Evolutionary conservation across 2,888 invertebrate species (phyloP).

Genomic region (Agrotis segetum): DNA sequence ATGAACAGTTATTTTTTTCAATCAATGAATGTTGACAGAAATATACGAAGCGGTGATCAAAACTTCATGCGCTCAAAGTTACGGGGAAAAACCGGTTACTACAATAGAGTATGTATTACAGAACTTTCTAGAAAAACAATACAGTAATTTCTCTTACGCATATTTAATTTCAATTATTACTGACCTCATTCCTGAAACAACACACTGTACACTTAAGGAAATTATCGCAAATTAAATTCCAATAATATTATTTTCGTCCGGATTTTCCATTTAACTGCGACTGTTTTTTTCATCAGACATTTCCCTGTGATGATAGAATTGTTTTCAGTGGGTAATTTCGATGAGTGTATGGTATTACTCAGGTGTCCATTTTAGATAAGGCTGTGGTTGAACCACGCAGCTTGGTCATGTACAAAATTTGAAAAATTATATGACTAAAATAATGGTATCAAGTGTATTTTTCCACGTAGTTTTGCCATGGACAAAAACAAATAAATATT

Average conservation of each 20-base stretch:
- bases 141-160: neutral
- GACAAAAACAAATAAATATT: no score
- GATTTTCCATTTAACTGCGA: constrained; percentile 25
- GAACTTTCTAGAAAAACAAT: neutral
- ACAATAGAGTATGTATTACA: neutral
- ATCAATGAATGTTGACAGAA: no score
- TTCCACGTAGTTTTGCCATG: neutral
- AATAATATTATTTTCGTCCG: constrained; percentile 19
- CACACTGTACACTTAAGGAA: neutral
- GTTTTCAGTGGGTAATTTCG: constrained; percentile 22
- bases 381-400: constrained; percentile 7
- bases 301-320: constrained; percentile 22
- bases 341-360: constrained; percentile 19
- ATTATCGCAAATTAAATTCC: constrained; percentile 3
- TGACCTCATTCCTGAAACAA: constrained; percentile 2
- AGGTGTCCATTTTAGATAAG: neutral
- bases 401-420: no score
- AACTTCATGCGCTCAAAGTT: no score
- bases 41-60: no score
- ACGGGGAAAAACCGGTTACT: no score
- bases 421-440: no score
- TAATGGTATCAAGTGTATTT: no score
- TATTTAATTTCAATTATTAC: neutral
- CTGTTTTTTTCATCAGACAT: constrained; percentile 5
- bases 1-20: no score